These are phyloP conservation scores for Saimiri boliviensis DNA, from an alignment of 2,113 vertebrate species.

Conservation along the genomic window DNA sequence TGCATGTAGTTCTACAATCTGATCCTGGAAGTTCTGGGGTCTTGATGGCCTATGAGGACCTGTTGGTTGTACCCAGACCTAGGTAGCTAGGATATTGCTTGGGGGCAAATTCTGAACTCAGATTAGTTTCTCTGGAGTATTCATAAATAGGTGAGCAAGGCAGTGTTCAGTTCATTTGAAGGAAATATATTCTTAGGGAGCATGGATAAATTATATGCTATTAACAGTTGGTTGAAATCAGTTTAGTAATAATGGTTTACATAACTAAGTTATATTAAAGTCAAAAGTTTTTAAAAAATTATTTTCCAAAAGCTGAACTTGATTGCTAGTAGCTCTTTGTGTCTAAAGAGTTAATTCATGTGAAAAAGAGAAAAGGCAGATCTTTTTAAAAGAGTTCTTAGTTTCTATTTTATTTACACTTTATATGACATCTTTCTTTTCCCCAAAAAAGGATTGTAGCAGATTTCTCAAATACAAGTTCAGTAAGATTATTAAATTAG, in stretches of 20 bases:
- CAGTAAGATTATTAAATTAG: conserved; percentile 29
- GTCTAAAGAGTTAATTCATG: neutral
- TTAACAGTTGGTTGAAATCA: conserved; percentile 31
- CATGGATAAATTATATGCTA: neutral
- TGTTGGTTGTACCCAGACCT: neutral
- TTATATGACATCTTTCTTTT: neutral
- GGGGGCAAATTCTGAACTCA: neutral
- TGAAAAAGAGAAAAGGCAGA: neutral
- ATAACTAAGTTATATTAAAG: conserved; percentile 1
- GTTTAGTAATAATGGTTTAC: neutral
- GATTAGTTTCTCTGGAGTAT: neutral
- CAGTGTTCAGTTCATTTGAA: neutral
- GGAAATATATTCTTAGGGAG: neutral
- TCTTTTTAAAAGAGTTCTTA: conserved; percentile 21
- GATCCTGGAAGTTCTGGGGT: neutral
- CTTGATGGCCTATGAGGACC: neutral
- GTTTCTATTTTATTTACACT: conserved; percentile 29
- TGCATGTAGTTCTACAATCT: neutral
- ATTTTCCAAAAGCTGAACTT: conserved; percentile 32
- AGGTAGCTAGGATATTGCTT: neutral
- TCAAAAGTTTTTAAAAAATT: neutral
- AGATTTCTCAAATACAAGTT: neutral
- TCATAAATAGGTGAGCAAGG: neutral
- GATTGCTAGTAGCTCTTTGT: neutral
- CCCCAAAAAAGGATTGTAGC: neutral